Base-by-base conservation (phyloP, 2,113 vertebrate genomes). In the Phalacrocorax carbo region DNA sequence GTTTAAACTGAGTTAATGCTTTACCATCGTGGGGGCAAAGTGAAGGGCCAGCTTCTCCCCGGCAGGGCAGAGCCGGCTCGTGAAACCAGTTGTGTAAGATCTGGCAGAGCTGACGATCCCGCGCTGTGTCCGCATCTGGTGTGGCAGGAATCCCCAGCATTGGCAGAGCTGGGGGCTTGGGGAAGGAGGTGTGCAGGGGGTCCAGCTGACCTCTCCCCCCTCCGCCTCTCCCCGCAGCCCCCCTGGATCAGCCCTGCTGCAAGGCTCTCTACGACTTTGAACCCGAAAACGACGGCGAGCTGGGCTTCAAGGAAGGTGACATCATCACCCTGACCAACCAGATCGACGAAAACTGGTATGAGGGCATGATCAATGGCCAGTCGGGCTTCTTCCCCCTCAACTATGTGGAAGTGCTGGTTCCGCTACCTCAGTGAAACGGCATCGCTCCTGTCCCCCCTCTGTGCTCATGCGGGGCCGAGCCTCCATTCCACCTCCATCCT, bases 341-440 rank as follows among this genome's bases (percentile, higher is more conserved):
- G 98, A 99, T 99, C 57, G 99, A 99, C 18, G 99, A 99, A 95
- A 99, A 99, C 99, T 99, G 99, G 99, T 99, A 99, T 76, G 99
- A 99, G 98, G 99, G 99, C 73, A 99, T 99, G 98, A 98, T 99
- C 96, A 98, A 98, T 16, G 98, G 99, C 98, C 99, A 99, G 91
- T 99, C 99, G 0, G 99, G 99, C 95, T 99, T 99, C 98, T 99
- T 99, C 98, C 99, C 99, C 1, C 99, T 99, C 94, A 99, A 99
- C 98, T 99, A 99, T 17, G 99, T 99, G 88, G 99, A 99, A 91
- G 99, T 99, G 96, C 97, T 99, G 11, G 99, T 99, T 78, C 99
- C 99, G 3, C 97, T 99, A 97, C 98, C 99, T 64, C 99, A 99
- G 98, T 99, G 99, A 99, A 57, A 18, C 30, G 25, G 81, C 81